Evolutionary conservation across 2,888 invertebrate species (phyloP), one percentile per base, ranked within the genome.

Genomic region (Lycocerus yunnanus): DNA sequence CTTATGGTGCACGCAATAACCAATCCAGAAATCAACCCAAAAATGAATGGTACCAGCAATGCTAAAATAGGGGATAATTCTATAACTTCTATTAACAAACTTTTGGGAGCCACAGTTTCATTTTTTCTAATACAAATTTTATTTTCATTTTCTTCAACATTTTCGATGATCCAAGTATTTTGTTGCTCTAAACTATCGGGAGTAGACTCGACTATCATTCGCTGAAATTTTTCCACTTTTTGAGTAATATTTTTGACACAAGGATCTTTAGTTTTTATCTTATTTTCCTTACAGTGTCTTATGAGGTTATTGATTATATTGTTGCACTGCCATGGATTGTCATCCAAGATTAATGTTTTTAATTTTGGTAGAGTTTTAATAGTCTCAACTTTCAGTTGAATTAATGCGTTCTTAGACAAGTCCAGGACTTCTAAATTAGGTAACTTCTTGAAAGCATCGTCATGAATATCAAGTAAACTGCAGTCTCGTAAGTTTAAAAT

Each of bases 371-470:
- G 81, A 0, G 88, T 87, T 69, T 87, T 83, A 4, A 92, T 85
- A 0, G 89, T 86, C 18, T 88, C 88, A 0, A 87, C 81, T 69
- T 86, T 88, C 0, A 92, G 76, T 4, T 89, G 88, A 13, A 90
- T 87, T 77, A 93, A 85, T 77, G 90, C 90, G 81, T 93, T 93
- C 78, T 90, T 89, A 15, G 91, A 90, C 69, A 93, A 81, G 83
- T 92, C 91, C 69, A 93, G 81, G 68, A 88, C 88, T 68, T 87
- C 87, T 16, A 93, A 83, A 77, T 89, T 89, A 0, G 91, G 90
- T 66, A 92, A 72, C 68, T 89, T 87, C 9, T 84, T 86, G 75
- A 93, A 91, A 9, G 90, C 80, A 65, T 89, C 85, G 0, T 87
- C 84, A 5, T 89, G 88, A 66, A 92, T 79, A 13, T 89, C 86